Base-by-base conservation (phyloP, 2,888 invertebrate genomes). In the Noctua fimbriata region DNA sequence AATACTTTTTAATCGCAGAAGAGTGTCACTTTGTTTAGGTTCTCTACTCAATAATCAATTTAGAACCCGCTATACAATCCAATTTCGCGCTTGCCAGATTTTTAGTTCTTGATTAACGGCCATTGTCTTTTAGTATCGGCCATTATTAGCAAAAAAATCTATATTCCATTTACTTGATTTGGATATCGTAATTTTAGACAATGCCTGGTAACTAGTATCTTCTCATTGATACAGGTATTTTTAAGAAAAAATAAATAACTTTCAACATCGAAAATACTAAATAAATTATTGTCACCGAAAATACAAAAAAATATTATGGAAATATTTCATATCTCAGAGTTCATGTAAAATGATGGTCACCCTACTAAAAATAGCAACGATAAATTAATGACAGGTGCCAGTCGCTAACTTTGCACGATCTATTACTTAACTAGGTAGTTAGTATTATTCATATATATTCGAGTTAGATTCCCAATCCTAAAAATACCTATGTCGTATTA, bases 51-150 rank as follows among this genome's bases (percentile, higher is more conserved):
- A 18, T 71, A 21, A 55, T 63, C 10, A 28, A 47, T 47, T 32
- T 9, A 69, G 49, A 76, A 73, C 69, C 44, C 32, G 52, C n/a
- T 32, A 16, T 1, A 21, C n/a, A 81, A 67, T 36, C 49, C 52
- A 16, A 70, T 21, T 70, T 73, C 41, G n/a, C 47, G 18, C 32
- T 73, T 73, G 55, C 9, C 52, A 24, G 24, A 58, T 79, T 72
- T 78, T 71, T 44, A 41, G 9, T n/a, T 36, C 4, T 52, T 28
- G 21, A 28, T 55, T 69, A 16, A 12, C 36, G 2, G 44, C 52
- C 41, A 83, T 73, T 69, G 79, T 76, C 36, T 70, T 79, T 73
- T 73, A 79, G 69, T 70, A 52, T 28, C 24, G 44, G 58, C 3
- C 18, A 65, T 69, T 69, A 75, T 52, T 16, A 9, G 0, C 70